phyloP scores from a whole-genome alignment of 1,140 invertebrate genomes.

The Drosophila pandora region DNA sequence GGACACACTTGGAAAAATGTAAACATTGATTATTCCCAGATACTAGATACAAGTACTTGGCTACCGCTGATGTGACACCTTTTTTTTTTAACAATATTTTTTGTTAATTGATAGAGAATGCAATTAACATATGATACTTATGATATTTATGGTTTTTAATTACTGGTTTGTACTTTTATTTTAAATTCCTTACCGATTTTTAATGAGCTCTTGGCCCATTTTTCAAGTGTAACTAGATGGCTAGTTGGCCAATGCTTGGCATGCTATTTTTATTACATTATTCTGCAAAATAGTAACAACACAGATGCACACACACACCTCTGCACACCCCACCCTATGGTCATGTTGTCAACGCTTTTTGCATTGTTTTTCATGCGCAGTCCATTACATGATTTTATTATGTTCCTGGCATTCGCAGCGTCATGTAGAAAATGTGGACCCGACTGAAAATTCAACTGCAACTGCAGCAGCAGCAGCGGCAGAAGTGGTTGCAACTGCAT shows the following conservation, averaged over 20 bases:
- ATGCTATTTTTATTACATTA: slow-evolving; percentile 82
- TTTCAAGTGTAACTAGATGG: slow-evolving; percentile 36
- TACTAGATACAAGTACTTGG: background rate
- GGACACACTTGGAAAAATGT: slow-evolving; percentile 13
- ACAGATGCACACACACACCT: slow-evolving; percentile 41
- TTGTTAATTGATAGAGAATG: background rate
- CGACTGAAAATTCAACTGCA: slow-evolving; percentile 21
- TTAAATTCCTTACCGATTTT: background rate
- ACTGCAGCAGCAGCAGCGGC: slow-evolving; percentile 4
- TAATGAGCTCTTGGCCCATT: background rate
- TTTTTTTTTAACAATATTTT: background rate
- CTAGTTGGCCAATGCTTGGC: slow-evolving; percentile 57
- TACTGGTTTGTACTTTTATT: background rate
- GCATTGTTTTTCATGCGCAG: slow-evolving; percentile 81
- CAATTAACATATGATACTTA: too few relatives aligned
- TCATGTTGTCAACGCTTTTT: slow-evolving; percentile 76
- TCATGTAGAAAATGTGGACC: slow-evolving; percentile 76
- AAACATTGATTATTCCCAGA: background rate
- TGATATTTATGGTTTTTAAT: too few relatives aligned
- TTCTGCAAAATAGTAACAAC: slow-evolving; percentile 81
- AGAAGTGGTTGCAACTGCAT: background rate
- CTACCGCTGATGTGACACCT: background rate
- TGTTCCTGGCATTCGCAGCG: slow-evolving; percentile 80
- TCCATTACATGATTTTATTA: slow-evolving; percentile 82
- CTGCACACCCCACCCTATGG: slow-evolving; percentile 6